Conservation (phyloP, 2,888 invertebrate species). For the Apamea crenata region DNA sequence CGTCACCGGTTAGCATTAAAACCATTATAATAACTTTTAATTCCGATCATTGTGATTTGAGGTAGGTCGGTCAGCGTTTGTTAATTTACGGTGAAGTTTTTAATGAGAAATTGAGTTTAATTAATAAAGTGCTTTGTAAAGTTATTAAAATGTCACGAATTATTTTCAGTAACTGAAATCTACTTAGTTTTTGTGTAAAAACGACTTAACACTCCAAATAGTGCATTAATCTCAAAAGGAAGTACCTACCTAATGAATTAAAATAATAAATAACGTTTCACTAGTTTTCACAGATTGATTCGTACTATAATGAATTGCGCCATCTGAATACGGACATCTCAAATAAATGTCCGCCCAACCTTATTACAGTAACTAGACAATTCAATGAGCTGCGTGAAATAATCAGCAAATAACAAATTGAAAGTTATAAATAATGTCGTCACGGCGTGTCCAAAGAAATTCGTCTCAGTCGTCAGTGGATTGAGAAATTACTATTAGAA, state of each 20-base stretch:
- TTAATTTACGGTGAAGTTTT: constrained; percentile 7
- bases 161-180: not conserved
- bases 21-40: constrained; percentile 79
- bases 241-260: constrained; percentile 1
- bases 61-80: constrained; percentile 40
- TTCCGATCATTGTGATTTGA: constrained; percentile 70
- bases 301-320: constrained; percentile 42
- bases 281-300: constrained; percentile 14
- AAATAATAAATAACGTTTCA: not conserved
- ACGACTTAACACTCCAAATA: not conserved
- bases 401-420: constrained; percentile 73
- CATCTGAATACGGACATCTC: constrained; percentile 28
- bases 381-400: constrained; percentile 59
- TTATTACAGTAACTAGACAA: constrained; percentile 60
- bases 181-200: not conserved
- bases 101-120: constrained; percentile 6
- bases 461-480: constrained; percentile 77
- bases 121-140: not conserved
- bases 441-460: constrained; percentile 80
- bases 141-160: not conserved
- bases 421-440: constrained; percentile 76
- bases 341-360: constrained; percentile 50
- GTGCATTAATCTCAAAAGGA: constrained; percentile 1
- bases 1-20: constrained; percentile 81
- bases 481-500: constrained; percentile 84